Evolutionary conservation across 2,113 vertebrate species (phyloP).

Genomic region (Ondatra zibethicus): DNA sequence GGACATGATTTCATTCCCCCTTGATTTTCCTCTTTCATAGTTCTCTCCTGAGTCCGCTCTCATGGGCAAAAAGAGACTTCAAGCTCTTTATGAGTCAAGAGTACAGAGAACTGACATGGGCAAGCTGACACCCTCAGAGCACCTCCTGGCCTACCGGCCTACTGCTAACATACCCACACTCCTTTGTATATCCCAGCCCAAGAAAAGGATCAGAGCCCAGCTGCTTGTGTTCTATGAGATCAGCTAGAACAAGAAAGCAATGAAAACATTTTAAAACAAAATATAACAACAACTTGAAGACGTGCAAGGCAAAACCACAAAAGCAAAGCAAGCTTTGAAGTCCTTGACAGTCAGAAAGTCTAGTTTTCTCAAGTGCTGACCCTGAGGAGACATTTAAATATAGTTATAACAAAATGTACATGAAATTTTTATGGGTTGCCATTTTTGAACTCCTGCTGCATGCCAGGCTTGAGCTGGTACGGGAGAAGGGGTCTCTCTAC

Average conservation of each 20-base stretch:
- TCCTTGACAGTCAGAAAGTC: neutral
- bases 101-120: neutral
- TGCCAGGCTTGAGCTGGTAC: neutral
- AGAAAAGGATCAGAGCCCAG: neutral
- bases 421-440: neutral
- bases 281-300: neutral
- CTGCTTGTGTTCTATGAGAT: neutral
- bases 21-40: neutral
- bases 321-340: neutral
- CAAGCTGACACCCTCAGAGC: neutral
- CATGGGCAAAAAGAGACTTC: neutral
- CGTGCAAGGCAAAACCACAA: neutral
- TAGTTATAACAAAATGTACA: neutral
- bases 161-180: neutral
- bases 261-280: neutral
- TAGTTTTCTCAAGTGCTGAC: neutral
- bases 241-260: neutral
- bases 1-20: neutral
- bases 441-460: neutral
- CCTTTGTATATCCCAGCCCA: neutral
- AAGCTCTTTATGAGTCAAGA: neutral
- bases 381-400: neutral
- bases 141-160: too few species aligned
- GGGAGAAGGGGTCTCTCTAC: neutral
- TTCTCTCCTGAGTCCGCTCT: neutral